Evolutionary conservation across 2,797 vertebrate species (phyloP).

Genomic region (Lagocephalus sceleratus): DNA sequence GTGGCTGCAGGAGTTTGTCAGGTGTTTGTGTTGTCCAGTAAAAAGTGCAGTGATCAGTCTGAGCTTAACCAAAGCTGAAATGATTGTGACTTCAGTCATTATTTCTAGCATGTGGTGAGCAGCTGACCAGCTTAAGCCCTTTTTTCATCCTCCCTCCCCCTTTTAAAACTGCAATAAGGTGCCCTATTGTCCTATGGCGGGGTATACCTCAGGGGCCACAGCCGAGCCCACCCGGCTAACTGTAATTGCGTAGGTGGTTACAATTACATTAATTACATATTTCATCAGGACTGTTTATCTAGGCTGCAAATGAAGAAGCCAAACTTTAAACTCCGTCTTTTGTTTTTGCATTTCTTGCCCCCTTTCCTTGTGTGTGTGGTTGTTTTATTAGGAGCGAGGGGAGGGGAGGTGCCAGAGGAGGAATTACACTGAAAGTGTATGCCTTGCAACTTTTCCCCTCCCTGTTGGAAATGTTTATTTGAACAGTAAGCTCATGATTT

Average conservation of each 20-base stretch:
- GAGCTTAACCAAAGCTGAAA: conserved; percentile 86
- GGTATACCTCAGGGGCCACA: conserved; percentile 42
- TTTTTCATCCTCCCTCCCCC: conserved; percentile 18
- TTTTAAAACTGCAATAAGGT: conserved; percentile 81
- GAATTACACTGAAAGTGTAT: conserved; percentile 85
- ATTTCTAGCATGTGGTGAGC: conserved; percentile 92
- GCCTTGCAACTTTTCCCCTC: conserved; percentile 83
- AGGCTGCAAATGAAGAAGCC: conserved; percentile 68
- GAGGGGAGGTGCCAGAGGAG: conserved; percentile 75
- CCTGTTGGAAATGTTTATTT: conserved; percentile 87
- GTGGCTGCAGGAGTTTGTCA: conserved; percentile 24
- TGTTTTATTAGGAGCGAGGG: conserved; percentile 67
- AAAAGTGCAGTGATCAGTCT: conserved; percentile 58
- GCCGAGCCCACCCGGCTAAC: conserved; percentile 64
- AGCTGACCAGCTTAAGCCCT: conserved; percentile 90
- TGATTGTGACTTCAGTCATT: conserved; percentile 86
- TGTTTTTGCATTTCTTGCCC: conserved; percentile 52
- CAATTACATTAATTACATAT: conserved; percentile 84
- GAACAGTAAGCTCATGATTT: conserved; percentile 89
- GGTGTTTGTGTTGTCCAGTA: conserved; percentile 50
- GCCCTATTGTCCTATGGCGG: conserved; percentile 71
- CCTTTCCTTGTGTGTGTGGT: conserved; percentile 42
- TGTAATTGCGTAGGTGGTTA: conserved; percentile 82
- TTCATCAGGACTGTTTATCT: conserved; percentile 80
- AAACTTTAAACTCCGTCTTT: conserved; percentile 74